Percentiles rank a stretch among this genome's conserved stretches.
Evolutionary conservation across 1,140 invertebrate species (phyloP).

Genomic region (Neoseiulus cucumeris): DNA sequence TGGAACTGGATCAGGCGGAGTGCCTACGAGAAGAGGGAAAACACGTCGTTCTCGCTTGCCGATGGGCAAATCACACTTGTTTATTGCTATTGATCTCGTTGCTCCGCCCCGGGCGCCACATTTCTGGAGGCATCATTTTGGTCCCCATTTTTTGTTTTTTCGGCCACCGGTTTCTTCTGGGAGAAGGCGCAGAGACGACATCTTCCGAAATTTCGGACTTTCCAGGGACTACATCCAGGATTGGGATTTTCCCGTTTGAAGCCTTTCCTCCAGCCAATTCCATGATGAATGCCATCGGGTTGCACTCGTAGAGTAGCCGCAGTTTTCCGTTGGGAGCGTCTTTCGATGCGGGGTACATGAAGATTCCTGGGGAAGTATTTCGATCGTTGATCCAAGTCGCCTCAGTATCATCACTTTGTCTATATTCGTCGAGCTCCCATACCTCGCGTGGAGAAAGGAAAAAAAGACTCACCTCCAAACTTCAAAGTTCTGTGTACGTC

Average conservation of each 20-base stretch:
- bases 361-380: slow-evolving; percentile 42
- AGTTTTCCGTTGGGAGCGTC: slow-evolving; percentile 89
- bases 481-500: slow-evolving; percentile 93
- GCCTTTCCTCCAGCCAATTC: slow-evolving; percentile 40
- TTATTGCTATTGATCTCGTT: too few species aligned
- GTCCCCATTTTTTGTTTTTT: too few species aligned
- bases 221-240: slow-evolving; percentile 67
- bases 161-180: too few species aligned
- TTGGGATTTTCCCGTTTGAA: slow-evolving; percentile 55
- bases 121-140: too few species aligned
- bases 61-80: too few species aligned
- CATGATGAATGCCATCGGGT: slow-evolving; percentile 90
- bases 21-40: too few species aligned
- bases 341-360: slow-evolving; percentile 86
- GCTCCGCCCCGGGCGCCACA: too few species aligned
- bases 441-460: not conserved
- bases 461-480: slow-evolving; percentile 46
- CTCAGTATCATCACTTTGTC: too few species aligned
- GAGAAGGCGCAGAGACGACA: slow-evolving; percentile 38
- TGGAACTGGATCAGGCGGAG: too few species aligned
- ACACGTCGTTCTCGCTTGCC: too few species aligned
- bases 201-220: slow-evolving; percentile 70
- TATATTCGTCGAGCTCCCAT: too few species aligned
- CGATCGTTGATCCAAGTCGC: too few species aligned
- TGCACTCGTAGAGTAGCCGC: slow-evolving; percentile 88